These are phyloP conservation scores for Drosophila multiciliata DNA, from an alignment of 2,888 invertebrate species.

Conservation along the genomic window DNA sequence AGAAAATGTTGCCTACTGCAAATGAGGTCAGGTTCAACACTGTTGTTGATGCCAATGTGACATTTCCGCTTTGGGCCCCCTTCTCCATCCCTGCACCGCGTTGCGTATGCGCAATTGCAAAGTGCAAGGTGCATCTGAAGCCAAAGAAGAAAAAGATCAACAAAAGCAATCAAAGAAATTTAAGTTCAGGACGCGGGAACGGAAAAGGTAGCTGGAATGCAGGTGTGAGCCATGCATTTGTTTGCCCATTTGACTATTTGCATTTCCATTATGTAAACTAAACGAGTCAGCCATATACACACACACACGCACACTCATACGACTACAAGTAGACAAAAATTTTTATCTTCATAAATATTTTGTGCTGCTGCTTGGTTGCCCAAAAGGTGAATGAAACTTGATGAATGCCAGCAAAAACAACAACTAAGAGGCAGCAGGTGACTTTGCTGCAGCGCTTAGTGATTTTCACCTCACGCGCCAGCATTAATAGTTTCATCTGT, in stretches of 20 bases:
- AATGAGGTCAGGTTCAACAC: conserved; percentile 60
- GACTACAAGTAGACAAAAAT: conserved; percentile 37
- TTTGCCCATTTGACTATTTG: conserved; percentile 28
- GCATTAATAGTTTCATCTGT: conserved; percentile 42
- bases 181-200: conserved; percentile 1
- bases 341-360: conserved; percentile 34
- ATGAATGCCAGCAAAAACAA: conserved; percentile 70
- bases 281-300: conserved; percentile 21
- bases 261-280: conserved; percentile 64
- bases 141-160: conserved; percentile 21
- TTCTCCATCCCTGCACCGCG: neutral
- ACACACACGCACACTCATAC: neutral
- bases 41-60: conserved; percentile 11
- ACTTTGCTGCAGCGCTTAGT: conserved; percentile 52
- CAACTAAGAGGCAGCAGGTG: conserved; percentile 61
- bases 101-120: conserved; percentile 38
- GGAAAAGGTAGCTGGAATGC: conserved; percentile 3
- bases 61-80: conserved; percentile 31
- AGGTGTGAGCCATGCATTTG: conserved; percentile 37
- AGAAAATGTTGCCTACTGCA: conserved; percentile 25
- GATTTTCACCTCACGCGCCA: conserved; percentile 65
- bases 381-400: conserved; percentile 81
- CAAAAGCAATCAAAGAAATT: conserved; percentile 1
- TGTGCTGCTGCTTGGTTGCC: conserved; percentile 14
- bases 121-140: conserved; percentile 42